phyloP scores from a whole-genome alignment of 1,140 invertebrate genomes.

The Pomacea maculata region DNA sequence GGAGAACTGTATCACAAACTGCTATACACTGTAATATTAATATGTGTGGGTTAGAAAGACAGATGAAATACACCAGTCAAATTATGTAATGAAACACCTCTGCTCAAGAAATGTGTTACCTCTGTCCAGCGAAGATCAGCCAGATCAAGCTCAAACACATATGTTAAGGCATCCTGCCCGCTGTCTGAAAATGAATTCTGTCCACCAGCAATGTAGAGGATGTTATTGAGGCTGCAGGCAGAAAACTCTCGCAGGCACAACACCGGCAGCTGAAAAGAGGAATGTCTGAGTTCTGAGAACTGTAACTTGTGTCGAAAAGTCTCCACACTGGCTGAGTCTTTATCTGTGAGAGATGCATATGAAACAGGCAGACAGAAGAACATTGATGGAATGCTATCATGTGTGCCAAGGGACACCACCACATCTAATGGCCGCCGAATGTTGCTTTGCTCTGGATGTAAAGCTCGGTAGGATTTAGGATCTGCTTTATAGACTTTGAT shows the following conservation, averaged over 20 bases:
- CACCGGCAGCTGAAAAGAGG: constrained; percentile 21
- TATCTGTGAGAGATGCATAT: constrained; percentile 9
- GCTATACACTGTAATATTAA: no score
- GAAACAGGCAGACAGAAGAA: constrained; percentile 24
- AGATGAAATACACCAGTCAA: no score
- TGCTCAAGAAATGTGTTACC: constrained; percentile 7
- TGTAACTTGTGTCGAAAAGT: constrained; percentile 14
- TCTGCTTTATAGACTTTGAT: constrained; percentile 15
- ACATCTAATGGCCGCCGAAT: constrained; percentile 20
- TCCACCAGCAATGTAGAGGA: constrained; percentile 32
- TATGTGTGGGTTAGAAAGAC: no score
- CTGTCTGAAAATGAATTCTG: constrained; percentile 25
- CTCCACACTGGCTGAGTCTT: constrained; percentile 4
- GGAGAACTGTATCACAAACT: no score
- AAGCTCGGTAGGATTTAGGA: constrained; percentile 13
- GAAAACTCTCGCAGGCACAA: constrained; percentile 27
- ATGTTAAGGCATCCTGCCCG: constrained; percentile 26
- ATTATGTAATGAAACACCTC: no score
- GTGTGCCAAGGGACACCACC: constrained; percentile 16
- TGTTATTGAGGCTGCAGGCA: constrained; percentile 27
- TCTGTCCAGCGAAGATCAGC: constrained; percentile 22
- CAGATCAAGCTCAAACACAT: constrained; percentile 27
- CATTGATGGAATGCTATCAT: constrained; percentile 22
- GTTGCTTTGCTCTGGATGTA: constrained; percentile 16
- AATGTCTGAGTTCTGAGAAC: constrained; percentile 17